Base-by-base conservation (phyloP, 2,888 invertebrate species). In the Caenorhabditis doughertyi region DNA sequence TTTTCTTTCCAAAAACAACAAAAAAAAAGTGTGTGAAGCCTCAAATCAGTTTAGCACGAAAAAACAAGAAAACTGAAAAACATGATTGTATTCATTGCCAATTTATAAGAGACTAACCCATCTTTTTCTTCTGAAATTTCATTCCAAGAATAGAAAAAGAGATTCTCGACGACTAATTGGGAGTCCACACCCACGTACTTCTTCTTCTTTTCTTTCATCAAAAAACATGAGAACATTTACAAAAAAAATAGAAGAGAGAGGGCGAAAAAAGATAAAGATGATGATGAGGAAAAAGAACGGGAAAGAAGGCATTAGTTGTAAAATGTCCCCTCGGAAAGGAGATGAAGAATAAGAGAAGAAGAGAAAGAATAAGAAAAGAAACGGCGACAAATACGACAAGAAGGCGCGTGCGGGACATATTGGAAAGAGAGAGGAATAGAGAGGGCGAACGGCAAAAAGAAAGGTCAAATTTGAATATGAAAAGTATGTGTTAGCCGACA, bases 381-480 rank as follows among this genome's bases (percentile, higher is more conserved):
- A 35, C 35, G 35, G 35, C 5, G 44, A 47, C 18, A 60, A 49
- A 71, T 60, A 32, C 44, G 29, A 23, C n/a, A 58, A 39, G 8
- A 49, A 18, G 51, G n/a, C 51, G 51, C 65, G 65, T 65, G 51
- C 65, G 51, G 51, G 44, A 60, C n/a, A 23, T 13, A 42, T 13
- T n/a, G 8, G 25, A 49, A 16, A n/a, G 18, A 44, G 23, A 51
- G 51, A 21, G 18, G 25, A 23, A 35, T 53, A 47, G 18, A 25
- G 44, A 44, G n/a, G n/a, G 62, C 1, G 64, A 29, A 42, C 67
- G 39, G 35, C 9, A 4, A 8, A 42, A 35, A 60, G 49, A 44
- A 60, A 60, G 58, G 71, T 58, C 71, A 71, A 44, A 71, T 71
- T 71, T 71, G 70, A 70, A 70, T 68, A 68, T 70, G 56, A 60